Evolutionary conservation across 2,797 vertebrate genomes (phyloP).

Genomic region (Xenentodon cancila): DNA sequence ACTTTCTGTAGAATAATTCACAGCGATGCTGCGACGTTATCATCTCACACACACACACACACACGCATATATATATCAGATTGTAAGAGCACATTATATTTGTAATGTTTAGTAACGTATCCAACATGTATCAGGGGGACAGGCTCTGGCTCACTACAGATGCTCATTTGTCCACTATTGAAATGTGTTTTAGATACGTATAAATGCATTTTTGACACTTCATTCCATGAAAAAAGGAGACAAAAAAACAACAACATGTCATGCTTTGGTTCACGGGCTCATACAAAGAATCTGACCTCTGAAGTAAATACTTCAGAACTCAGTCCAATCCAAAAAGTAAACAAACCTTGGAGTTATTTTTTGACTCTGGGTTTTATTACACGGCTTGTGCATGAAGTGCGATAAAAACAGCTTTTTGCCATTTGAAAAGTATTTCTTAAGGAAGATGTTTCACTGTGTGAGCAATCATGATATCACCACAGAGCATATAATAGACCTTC

Average conservation of each 20-base stretch:
- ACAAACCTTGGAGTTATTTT: slow-evolving; percentile 4
- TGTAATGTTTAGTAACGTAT: no score
- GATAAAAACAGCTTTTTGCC: slow-evolving; percentile 6
- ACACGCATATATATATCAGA: no score
- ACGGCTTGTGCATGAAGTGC: not conserved
- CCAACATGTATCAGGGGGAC: no score
- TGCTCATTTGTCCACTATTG: not conserved
- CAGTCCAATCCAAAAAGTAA: not conserved
- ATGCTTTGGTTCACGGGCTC: not conserved
- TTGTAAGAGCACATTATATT: no score
- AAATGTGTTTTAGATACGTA: no score
- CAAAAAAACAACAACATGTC: not conserved
- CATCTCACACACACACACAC: no score
- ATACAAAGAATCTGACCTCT: not conserved
- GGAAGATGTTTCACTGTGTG: not conserved
- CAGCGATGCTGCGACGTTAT: no score
- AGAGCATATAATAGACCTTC: not conserved
- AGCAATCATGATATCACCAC: not conserved
- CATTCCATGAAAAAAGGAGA: not conserved
- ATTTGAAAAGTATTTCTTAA: slow-evolving; percentile 4
- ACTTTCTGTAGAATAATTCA: no score
- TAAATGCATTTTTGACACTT: no score
- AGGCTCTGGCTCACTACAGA: slow-evolving; percentile 14
- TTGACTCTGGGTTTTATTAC: slow-evolving; percentile 6
- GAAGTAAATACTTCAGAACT: not conserved